phyloP scores from a whole-genome alignment of 2,113 vertebrate genomes.

The Xerus inauris region DNA sequence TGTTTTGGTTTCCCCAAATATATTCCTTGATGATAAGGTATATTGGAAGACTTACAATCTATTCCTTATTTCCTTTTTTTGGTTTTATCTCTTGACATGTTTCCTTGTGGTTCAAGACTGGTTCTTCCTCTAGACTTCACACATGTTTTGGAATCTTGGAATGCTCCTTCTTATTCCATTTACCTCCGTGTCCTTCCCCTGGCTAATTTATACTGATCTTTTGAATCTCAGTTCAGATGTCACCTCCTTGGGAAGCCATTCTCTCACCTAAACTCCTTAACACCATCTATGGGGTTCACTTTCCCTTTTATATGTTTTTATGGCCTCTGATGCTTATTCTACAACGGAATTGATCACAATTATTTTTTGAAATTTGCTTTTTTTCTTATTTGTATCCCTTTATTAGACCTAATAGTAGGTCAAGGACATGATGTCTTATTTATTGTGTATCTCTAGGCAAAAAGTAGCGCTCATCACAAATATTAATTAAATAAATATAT shows the following conservation, averaged over 20 bases:
- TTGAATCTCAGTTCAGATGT: background rate
- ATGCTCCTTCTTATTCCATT: background rate
- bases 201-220: background rate
- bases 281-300: background rate
- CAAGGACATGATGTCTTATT: background rate
- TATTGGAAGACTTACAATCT: background rate
- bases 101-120: background rate
- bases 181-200: background rate
- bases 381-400: slow-evolving; percentile 33
- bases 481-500: slow-evolving; percentile 59
- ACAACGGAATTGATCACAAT: background rate
- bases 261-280: background rate
- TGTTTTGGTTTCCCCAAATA: no score
- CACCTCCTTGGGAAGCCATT: background rate
- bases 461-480: slow-evolving; percentile 37
- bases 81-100: background rate
- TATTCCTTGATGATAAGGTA: background rate
- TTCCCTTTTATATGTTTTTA: background rate
- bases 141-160: background rate
- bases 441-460: slow-evolving; percentile 37
- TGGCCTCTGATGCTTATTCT: background rate
- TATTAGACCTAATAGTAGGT: background rate
- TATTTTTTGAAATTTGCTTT: background rate
- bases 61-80: background rate
- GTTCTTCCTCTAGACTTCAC: background rate